These are phyloP conservation scores for Sphenodon punctatus DNA, from an alignment of 2,797 vertebrate species.

Conservation along the genomic window DNA sequence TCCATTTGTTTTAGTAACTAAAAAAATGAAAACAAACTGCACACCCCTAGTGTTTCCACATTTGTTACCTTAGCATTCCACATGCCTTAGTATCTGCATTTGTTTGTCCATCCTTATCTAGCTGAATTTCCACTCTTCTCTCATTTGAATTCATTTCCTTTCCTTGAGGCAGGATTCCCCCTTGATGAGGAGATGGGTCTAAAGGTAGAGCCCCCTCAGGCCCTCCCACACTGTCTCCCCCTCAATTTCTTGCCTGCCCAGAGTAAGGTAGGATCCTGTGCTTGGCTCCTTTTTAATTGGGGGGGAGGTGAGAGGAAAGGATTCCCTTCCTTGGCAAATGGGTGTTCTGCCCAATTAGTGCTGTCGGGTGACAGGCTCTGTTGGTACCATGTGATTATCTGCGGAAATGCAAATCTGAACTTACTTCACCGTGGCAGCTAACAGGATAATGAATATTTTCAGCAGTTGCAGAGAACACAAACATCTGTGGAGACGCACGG, in stretches of 20 bases:
- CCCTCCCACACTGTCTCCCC: fast-evolving
- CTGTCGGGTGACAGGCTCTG: slow-evolving; percentile 33
- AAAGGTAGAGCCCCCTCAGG: fast-evolving
- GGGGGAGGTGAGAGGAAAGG: not conserved
- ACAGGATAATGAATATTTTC: slow-evolving; percentile 85
- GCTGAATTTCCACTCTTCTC: too few relatives aligned
- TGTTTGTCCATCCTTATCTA: too few relatives aligned
- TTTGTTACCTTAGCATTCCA: too few relatives aligned
- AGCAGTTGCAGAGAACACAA: slow-evolving; percentile 77
- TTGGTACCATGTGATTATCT: slow-evolving; percentile 56
- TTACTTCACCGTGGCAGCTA: slow-evolving; percentile 71
- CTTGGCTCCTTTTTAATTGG: not conserved
- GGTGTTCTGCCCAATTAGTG: slow-evolving; percentile 33
- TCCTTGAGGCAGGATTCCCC: too few relatives aligned
- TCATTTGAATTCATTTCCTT: too few relatives aligned
- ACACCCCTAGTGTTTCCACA: too few relatives aligned
- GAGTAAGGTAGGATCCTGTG: not conserved
- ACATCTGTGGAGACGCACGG: slow-evolving; percentile 74
- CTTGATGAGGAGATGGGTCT: too few relatives aligned
- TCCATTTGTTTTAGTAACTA: too few relatives aligned
- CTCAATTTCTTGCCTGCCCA: fast-evolving
- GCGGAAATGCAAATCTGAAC: slow-evolving; percentile 73
- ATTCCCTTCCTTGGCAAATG: not conserved
- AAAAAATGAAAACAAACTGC: too few relatives aligned
- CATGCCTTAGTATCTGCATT: too few relatives aligned